These are phyloP conservation scores for Nephrotoma appendiculata DNA, from an alignment of 2,888 invertebrate species.

Conservation along the genomic window DNA sequence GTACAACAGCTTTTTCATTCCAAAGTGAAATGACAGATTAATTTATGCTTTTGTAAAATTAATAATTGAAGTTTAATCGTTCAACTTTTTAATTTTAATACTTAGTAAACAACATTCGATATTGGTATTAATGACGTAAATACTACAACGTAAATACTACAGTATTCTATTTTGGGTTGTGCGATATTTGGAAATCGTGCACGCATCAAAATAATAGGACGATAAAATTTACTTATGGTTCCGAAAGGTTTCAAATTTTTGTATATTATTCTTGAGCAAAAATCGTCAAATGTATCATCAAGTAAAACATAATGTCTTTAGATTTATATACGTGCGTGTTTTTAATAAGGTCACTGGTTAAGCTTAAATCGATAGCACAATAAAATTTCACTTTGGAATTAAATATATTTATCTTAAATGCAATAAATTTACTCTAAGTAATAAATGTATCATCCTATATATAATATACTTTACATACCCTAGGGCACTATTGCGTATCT, in stretches of 20 bases:
- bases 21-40: not conserved
- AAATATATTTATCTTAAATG: not conserved
- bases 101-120: not conserved
- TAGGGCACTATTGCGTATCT: not conserved
- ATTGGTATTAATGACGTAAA: not conserved
- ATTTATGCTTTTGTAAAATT: not conserved
- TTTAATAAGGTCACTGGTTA: not conserved
- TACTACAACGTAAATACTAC: not conserved
- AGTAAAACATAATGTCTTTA: not conserved
- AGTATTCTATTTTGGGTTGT: not conserved
- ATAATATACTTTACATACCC: not conserved
- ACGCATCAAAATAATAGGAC: not conserved
- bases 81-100: not conserved
- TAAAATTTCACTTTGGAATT: not conserved
- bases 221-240: not conserved
- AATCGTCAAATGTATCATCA: not conserved
- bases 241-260: not conserved
- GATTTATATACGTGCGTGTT: not conserved
- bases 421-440: not conserved
- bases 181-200: not conserved
- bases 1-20: no score
- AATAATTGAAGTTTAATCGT: not conserved
- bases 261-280: not conserved
- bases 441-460: not conserved
- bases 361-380: not conserved